These are phyloP conservation scores for Arnoldichthys spilopterus DNA, from an alignment of 2,797 vertebrate genomes.

Conservation along the genomic window DNA sequence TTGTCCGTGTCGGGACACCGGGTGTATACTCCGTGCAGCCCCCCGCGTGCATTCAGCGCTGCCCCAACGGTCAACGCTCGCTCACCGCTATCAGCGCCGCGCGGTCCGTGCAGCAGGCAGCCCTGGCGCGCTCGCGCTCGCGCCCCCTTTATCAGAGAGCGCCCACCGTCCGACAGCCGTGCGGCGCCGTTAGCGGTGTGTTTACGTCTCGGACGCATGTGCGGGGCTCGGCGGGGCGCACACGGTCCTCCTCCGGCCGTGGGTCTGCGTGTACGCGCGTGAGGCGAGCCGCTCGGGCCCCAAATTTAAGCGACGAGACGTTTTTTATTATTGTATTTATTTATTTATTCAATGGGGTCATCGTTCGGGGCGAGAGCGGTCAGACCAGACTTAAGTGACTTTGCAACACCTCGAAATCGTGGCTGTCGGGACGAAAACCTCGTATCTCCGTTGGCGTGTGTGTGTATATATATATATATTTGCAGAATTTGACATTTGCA, in stretches of 20 bases:
- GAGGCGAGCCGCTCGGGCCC: too few relatives aligned
- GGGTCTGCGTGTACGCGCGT: too few relatives aligned
- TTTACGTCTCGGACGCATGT: background rate
- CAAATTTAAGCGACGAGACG: constrained; percentile 38
- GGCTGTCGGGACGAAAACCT: too few relatives aligned
- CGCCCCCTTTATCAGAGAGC: background rate
- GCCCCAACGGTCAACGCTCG: background rate
- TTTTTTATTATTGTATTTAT: too few relatives aligned
- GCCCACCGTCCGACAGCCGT: background rate
- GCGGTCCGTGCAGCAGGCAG: background rate
- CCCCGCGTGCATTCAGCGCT: background rate
- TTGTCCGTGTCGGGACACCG: too few relatives aligned
- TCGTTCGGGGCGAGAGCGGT: too few relatives aligned
- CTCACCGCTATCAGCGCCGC: constrained; percentile 9
- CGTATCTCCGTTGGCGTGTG: too few relatives aligned
- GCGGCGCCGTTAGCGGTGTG: background rate
- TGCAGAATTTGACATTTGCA: too few relatives aligned
- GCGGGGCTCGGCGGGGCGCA: too few relatives aligned
- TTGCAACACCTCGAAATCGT: background rate
- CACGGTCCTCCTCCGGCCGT: background rate
- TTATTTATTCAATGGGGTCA: too few relatives aligned
- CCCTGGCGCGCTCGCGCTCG: background rate
- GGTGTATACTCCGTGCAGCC: background rate
- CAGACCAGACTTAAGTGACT: background rate
- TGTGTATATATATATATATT: background rate